Conservation (phyloP, 2,888 invertebrate species). For the Hydriomena furcata region DNA sequence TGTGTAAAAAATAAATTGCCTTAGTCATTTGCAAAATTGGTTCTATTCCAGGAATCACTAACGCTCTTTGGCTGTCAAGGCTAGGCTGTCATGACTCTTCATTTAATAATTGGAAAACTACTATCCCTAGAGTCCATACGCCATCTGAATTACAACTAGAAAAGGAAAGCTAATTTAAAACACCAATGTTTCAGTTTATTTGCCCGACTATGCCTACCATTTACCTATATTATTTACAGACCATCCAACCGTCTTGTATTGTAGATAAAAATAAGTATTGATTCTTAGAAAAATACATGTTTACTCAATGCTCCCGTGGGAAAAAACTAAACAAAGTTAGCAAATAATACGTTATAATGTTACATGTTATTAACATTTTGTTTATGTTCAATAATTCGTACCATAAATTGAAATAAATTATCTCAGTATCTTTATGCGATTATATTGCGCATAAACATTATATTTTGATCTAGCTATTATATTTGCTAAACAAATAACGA, state of each 20-base stretch:
- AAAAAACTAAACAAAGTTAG: conserved; percentile 3
- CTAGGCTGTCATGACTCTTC: not conserved
- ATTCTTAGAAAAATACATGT: not conserved
- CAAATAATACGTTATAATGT: not conserved
- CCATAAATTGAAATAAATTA: not conserved
- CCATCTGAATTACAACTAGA: conserved; percentile 13
- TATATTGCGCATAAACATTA: not conserved
- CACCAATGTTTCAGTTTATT: not conserved
- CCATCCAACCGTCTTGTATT: not conserved
- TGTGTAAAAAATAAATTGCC: too few species aligned
- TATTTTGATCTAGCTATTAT: too few species aligned
- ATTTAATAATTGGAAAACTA: conserved; percentile 6
- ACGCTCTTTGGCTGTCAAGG: not conserved
- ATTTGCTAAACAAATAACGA: too few species aligned
- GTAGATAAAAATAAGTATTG: not conserved
- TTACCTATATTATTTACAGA: not conserved
- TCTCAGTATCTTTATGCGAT: not conserved
- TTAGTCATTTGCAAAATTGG: too few species aligned
- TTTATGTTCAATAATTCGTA: not conserved
- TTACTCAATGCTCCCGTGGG: conserved; percentile 6
- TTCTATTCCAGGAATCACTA: conserved; percentile 2
- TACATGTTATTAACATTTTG: not conserved
- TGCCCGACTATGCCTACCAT: not conserved
- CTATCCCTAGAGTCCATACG: conserved; percentile 4
- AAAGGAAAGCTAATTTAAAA: conserved; percentile 5